A percentile compares a stretch with the other conserved stretches of the same genome.
These are phyloP conservation scores for Trachops cirrhosus DNA, from an alignment of 2,797 vertebrate genomes.

Conservation along the genomic window DNA sequence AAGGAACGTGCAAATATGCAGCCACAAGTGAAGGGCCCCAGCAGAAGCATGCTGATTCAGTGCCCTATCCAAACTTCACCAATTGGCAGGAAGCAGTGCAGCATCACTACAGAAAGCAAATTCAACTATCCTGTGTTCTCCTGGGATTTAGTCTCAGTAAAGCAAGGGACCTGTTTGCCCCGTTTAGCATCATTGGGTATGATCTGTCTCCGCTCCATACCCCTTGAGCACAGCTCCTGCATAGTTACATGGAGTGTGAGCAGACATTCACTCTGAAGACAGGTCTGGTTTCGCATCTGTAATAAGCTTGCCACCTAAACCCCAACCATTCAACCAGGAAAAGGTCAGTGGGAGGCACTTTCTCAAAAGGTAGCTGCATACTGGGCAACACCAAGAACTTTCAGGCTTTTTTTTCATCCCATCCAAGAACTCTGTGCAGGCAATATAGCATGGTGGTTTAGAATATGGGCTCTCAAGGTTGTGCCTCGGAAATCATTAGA, in stretches of 20 bases:
- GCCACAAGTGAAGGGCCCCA: no score
- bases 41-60: neutral
- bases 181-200: accelerated
- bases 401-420: neutral
- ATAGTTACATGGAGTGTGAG: accelerated
- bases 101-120: neutral
- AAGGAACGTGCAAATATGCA: neutral
- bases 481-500: neutral
- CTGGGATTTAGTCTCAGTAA: neutral
- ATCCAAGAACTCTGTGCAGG: no score
- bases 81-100: no score
- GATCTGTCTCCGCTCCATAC: neutral
- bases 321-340: neutral
- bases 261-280: neutral
- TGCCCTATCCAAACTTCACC: no score
- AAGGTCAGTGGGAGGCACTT: neutral
- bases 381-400: no score
- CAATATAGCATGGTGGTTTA: neutral
- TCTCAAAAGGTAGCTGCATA: neutral
- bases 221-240: neutral
- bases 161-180: neutral
- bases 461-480: neutral
- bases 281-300: neutral
- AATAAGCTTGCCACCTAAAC: neutral
- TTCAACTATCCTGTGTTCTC: accelerated